Evolutionary conservation across 2,888 invertebrate genomes (phyloP).

Genomic region (Orthonychiurus folsomi): DNA sequence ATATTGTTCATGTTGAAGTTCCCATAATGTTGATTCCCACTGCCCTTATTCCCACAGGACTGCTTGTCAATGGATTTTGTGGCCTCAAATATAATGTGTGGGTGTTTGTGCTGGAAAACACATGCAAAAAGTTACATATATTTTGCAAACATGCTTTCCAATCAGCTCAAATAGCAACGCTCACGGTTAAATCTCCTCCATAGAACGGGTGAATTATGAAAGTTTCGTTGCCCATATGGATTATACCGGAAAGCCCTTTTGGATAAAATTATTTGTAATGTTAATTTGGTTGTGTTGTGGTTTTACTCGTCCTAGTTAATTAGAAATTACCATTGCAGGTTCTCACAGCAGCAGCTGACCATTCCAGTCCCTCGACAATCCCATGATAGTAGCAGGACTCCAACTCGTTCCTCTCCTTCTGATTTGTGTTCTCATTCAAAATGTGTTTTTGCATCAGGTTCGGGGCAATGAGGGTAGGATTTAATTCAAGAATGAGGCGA

Average conservation of each 20-base stretch:
- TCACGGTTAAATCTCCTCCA: conserved; percentile 92
- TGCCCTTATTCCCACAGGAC: conserved; percentile 76
- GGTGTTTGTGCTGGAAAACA: conserved; percentile 75
- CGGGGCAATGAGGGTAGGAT: conserved; percentile 70
- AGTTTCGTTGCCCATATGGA: conserved; percentile 95
- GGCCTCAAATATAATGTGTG: conserved; percentile 94
- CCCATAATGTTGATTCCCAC: conserved; percentile 52
- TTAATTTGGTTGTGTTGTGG: too few relatives aligned
- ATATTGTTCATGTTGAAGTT: conserved; percentile 35
- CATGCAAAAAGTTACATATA: background rate
- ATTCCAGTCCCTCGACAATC: conserved; percentile 91
- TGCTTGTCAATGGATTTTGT: conserved; percentile 81
- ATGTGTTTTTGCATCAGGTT: conserved; percentile 86
- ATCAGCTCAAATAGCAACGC: conserved; percentile 45
- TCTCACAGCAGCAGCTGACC: conserved; percentile 91
- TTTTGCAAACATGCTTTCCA: background rate
- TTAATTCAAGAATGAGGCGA: conserved; percentile 89
- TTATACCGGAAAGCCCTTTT: conserved; percentile 95
- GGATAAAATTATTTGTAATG: too few relatives aligned
- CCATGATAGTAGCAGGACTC: conserved; percentile 99
- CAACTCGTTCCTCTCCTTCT: conserved; percentile 43
- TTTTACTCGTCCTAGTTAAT: too few relatives aligned
- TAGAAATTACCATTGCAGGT: too few relatives aligned
- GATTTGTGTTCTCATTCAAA: conserved; percentile 73
- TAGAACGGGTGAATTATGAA: conserved; percentile 97